Percentiles rank a stretch among this genome's conserved stretches.
Evolutionary conservation across 2,888 invertebrate genomes (phyloP).

Genomic region (Stratiomys singularior): DNA sequence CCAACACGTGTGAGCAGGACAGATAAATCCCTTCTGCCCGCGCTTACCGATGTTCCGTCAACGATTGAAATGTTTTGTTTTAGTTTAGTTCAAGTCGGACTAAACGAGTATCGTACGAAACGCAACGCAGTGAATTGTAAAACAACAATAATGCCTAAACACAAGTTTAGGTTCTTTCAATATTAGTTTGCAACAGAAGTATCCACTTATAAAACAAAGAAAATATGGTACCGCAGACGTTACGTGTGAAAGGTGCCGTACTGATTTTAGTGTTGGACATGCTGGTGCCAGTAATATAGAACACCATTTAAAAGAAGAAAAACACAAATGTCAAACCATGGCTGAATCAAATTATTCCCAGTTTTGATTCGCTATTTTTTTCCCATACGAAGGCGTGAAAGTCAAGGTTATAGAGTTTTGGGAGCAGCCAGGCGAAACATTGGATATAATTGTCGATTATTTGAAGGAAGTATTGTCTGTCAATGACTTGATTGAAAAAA

Average conservation of each 20-base stretch:
- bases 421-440: conserved; percentile 12
- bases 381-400: conserved; percentile 7
- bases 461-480: conserved; percentile 14
- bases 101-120: no score
- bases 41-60: background rate
- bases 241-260: conserved; percentile 50
- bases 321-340: conserved; percentile 47
- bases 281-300: conserved; percentile 53
- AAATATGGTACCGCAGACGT: conserved; percentile 43
- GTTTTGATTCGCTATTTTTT: conserved; percentile 33
- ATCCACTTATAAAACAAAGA: conserved; percentile 54
- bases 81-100: background rate
- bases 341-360: conserved; percentile 23
- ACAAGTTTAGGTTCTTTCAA: conserved; percentile 53
- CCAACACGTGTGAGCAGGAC: background rate
- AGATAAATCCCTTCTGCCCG: background rate
- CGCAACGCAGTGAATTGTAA: background rate
- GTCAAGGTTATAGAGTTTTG: background rate
- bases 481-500: conserved; percentile 31
- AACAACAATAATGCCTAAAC: conserved; percentile 43
- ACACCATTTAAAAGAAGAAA: conserved; percentile 53
- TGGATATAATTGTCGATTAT: conserved; percentile 23
- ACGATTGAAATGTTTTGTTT: conserved; percentile 1
- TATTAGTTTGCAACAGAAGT: conserved; percentile 52
- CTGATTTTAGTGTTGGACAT: conserved; percentile 49